Evolutionary conservation across 2,113 vertebrate species (phyloP).

Genomic region (Etheostoma cragini): DNA sequence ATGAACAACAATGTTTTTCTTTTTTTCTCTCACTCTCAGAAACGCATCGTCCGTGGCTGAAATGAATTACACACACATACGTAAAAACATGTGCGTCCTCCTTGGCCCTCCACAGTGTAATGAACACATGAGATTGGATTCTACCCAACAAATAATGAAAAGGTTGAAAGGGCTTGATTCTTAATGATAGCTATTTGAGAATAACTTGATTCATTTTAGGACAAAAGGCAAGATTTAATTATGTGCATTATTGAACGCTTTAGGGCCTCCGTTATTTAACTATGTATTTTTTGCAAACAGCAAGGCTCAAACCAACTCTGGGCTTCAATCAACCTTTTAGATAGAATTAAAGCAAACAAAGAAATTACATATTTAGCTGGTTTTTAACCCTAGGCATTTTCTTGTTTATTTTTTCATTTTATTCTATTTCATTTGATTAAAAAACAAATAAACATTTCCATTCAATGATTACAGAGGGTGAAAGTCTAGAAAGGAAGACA

Average conservation of each 20-base stretch:
- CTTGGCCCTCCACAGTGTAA: slow-evolving; percentile 7
- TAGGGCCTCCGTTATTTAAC: slow-evolving; percentile 11
- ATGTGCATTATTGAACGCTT: slow-evolving; percentile 19
- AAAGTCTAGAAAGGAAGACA: slow-evolving; percentile 38
- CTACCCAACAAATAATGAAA: slow-evolving; percentile 20
- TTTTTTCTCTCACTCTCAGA: slow-evolving; percentile 5
- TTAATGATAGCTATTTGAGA: slow-evolving; percentile 44
- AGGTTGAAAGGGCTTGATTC: slow-evolving; percentile 9
- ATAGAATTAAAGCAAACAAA: background rate
- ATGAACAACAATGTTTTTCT: background rate
- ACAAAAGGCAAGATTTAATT: slow-evolving; percentile 21
- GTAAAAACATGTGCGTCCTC: background rate
- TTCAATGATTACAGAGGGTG: slow-evolving; percentile 16
- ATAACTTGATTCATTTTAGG: slow-evolving; percentile 39
- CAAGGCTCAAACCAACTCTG: background rate
- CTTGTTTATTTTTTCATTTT: background rate
- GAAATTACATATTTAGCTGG: background rate
- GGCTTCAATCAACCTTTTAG: slow-evolving; percentile 12
- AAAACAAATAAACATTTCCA: slow-evolving; percentile 20
- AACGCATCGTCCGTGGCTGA: slow-evolving; percentile 30
- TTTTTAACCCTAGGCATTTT: slow-evolving; percentile 7
- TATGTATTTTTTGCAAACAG: background rate
- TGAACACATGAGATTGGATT: background rate
- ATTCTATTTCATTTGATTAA: slow-evolving; percentile 5
- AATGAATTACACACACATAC: slow-evolving; percentile 9